Base-by-base conservation (phyloP, 1,140 invertebrate genomes). In the Proctacanthus coquilletti region DNA sequence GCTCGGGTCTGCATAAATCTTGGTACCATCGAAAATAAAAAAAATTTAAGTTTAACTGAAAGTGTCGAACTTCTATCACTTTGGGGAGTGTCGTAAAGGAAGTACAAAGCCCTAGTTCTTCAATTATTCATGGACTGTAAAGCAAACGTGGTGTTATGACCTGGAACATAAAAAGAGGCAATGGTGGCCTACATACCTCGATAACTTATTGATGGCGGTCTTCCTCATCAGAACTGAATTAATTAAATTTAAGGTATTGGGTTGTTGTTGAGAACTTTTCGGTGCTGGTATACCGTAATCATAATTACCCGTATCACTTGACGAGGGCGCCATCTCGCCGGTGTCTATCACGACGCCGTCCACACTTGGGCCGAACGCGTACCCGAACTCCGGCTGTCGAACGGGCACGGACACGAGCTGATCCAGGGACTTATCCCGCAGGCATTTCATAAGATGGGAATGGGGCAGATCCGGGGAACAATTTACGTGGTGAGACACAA, bases 321-420 rank as follows among this genome's bases (percentile, higher is more conserved):
- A 49, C 0, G 52, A 40, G 3, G 55, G 55, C 0, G 55, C 54
- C 18, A 58, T 14, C 29, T 59, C 55, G 2, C 53, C 56, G 14
- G 51, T 52, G 45, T 59, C 55, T 21, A 59, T 59, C 34, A 91
- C 84, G 30, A 92, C 85, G 1, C 87, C 87, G 62, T 96, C 87
- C 31, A 91, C 81, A 46, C 84, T 88, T 11, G 81, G 88, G 0
- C 87, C 88, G 50, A 92, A 91, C 15, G 84, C 80, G 30, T 84
- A 80, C 5, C 84, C 72, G 52, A 89, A 87, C 45, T 86, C 81
- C 0, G 85, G 75, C 11, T 78, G 74, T 38, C 74, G 69, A 40
- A 88, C 66, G 21, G 85, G 79, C 41, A 85, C 72, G 13, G 81
- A 76, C 45, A 84, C 57, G 32, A 84, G 58, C 38, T 66, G 69